Evolutionary conservation across 1,140 invertebrate species (phyloP).

Genomic region (Cydia fagiglandana): DNA sequence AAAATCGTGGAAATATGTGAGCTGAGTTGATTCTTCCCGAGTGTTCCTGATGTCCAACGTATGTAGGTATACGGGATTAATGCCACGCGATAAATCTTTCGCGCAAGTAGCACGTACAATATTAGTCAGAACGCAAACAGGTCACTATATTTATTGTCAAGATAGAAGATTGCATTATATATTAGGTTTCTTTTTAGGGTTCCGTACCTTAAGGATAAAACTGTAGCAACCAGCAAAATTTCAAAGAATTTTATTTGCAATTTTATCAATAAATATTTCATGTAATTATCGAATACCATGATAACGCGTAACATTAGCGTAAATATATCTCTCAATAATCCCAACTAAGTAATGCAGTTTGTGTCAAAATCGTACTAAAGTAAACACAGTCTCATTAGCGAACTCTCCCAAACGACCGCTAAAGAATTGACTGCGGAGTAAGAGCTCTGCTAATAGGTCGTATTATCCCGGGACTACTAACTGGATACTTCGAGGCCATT

Average conservation of each 20-base stretch:
- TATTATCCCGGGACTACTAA: slow-evolving; percentile 26
- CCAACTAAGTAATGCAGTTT: background rate
- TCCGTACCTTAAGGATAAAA: no score
- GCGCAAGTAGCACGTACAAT: slow-evolving; percentile 12
- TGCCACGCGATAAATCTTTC: slow-evolving; percentile 33
- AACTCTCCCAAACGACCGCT: slow-evolving; percentile 18
- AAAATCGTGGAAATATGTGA: slow-evolving; percentile 71
- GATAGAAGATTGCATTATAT: background rate
- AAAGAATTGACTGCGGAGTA: slow-evolving; percentile 29
- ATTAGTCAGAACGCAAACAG: slow-evolving; percentile 1
- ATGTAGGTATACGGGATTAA: slow-evolving; percentile 31
- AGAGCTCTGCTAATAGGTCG: slow-evolving; percentile 30
- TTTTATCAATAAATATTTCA: no score
- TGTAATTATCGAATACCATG: no score
- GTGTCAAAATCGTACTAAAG: slow-evolving; percentile 2
- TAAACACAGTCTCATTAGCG: slow-evolving; percentile 28
- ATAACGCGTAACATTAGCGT: no score
- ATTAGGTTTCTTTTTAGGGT: background rate
- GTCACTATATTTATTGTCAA: background rate
- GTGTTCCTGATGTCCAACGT: slow-evolving; percentile 44
- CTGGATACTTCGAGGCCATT: slow-evolving; percentile 18
- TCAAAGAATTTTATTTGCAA: no score
- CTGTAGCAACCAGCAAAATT: no score
- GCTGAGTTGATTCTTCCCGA: slow-evolving; percentile 63
- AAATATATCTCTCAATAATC: background rate